These are phyloP conservation scores for Lepidurus packardi DNA, from an alignment of 1,140 invertebrate genomes.

Conservation along the genomic window DNA sequence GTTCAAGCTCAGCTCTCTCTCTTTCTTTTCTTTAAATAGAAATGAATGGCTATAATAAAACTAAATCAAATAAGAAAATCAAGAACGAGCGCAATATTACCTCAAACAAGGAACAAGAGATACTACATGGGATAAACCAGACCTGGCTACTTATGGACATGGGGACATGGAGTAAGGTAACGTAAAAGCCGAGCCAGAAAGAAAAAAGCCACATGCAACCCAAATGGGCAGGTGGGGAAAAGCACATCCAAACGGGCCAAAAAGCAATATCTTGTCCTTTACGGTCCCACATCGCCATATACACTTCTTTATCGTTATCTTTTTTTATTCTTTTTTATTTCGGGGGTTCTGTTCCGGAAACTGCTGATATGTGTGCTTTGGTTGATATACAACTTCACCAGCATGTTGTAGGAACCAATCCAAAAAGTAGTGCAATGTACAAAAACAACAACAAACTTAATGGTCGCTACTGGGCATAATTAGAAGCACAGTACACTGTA, in stretches of 20 bases:
- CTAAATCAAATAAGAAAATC: no score
- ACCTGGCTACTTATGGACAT: slow-evolving; percentile 7
- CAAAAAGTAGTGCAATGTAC: no score
- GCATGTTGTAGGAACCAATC: no score
- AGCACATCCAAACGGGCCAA: not conserved
- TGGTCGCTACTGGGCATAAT: no score
- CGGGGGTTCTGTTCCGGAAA: not conserved
- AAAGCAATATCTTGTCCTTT: slow-evolving; percentile 14
- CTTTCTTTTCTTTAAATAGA: no score
- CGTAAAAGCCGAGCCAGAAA: not conserved
- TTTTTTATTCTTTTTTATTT: not conserved
- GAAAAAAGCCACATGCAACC: slow-evolving; percentile 3
- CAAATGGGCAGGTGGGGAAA: slow-evolving; percentile 3
- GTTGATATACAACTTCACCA: not conserved
- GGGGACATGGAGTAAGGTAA: not conserved
- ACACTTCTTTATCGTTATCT: not conserved
- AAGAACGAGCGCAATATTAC: no score
- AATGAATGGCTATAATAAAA: no score
- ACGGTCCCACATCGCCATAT: not conserved
- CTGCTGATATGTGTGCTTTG: not conserved
- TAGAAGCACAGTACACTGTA: no score
- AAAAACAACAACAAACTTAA: no score
- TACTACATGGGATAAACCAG: not conserved
- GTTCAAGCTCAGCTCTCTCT: not conserved
- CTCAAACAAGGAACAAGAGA: not conserved